Evolutionary conservation across 2,113 vertebrate genomes (phyloP), one percentile per base, ranked within the genome.

Genomic region (Sinocyclocheilus anophthalmus): DNA sequence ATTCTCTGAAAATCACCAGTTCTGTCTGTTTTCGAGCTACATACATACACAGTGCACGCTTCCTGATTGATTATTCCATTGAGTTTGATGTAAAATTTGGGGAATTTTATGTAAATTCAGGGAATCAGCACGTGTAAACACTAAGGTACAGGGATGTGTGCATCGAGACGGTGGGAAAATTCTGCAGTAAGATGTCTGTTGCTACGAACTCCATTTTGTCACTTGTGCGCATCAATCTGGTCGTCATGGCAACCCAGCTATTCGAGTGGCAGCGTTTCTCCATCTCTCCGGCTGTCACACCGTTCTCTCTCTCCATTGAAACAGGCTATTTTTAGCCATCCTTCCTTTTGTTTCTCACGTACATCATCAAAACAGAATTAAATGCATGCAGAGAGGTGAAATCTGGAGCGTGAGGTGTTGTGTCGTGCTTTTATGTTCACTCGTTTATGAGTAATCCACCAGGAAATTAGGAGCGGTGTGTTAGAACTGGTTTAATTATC

Each of bases 181-280:
- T 89, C n/a, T 45, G 57, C 50, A 81, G 76, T 88, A 91, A 87
- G 84, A 91, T 90, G 87, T 89, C 89, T 92, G 85, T 89, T 89
- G 80, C 57, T 82, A 61, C 84, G 79, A 83, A 86, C 88, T 88
- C 86, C 89, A 88, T 90, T 91, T 92, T 91, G 89, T 92, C 65
- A 79, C 81, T 89, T 84, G 82, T 89, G 86, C 77, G 76, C 85
- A 70, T 76, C 76, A 72, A 63, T 14, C 14, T 33, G 69, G 90
- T 93, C 91, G 90, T 88, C 91, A 84, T 90, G 90, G 91, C 84
- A 92, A 93, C 93, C 55, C 37, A 65, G 78, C 85, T 91, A 89
- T 89, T 91, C 92, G 90, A 79, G 86, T 75, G 84, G 83, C 87
- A 85, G 45, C 20, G 3, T 87, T 76, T 53, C 81, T 76, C 85